Evolutionary conservation across 2,113 vertebrate species (phyloP).

Genomic region (Octodon degus): DNA sequence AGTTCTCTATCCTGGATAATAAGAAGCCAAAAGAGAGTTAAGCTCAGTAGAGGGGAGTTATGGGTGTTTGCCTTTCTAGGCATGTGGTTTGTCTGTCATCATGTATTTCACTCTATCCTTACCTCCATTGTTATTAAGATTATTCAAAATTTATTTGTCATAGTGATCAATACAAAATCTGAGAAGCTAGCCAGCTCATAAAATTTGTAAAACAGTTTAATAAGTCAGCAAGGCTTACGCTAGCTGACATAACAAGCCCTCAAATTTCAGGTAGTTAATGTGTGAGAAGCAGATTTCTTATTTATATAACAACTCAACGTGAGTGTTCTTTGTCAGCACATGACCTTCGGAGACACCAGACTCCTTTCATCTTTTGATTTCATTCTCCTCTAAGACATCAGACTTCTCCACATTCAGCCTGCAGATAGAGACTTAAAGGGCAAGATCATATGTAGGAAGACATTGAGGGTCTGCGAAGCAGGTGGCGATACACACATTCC

Average conservation of each 20-base stretch:
- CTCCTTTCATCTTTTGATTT: background rate
- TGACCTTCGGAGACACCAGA: background rate
- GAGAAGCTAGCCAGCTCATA: background rate
- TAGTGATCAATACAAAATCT: slow-evolving; percentile 2
- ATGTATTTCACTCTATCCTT: background rate
- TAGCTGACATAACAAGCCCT: slow-evolving; percentile 9
- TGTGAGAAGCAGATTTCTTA: background rate
- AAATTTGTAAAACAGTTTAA: background rate
- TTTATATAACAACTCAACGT: background rate
- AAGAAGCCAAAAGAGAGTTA: background rate
- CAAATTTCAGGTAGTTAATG: background rate
- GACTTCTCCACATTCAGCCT: background rate
- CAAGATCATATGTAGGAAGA: background rate
- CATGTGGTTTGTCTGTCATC: background rate
- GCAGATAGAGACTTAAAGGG: background rate
- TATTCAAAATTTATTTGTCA: slow-evolving; percentile 5
- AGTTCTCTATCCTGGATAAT: background rate
- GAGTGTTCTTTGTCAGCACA: background rate
- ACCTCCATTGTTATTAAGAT: background rate
- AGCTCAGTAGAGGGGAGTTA: background rate
- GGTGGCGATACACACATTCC: background rate
- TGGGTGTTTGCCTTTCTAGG: background rate
- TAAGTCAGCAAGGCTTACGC: background rate
- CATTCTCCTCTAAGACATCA: background rate
- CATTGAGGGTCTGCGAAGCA: background rate